Base-by-base conservation (phyloP, 2,888 invertebrate genomes). In the Melinopterus prodromus region DNA sequence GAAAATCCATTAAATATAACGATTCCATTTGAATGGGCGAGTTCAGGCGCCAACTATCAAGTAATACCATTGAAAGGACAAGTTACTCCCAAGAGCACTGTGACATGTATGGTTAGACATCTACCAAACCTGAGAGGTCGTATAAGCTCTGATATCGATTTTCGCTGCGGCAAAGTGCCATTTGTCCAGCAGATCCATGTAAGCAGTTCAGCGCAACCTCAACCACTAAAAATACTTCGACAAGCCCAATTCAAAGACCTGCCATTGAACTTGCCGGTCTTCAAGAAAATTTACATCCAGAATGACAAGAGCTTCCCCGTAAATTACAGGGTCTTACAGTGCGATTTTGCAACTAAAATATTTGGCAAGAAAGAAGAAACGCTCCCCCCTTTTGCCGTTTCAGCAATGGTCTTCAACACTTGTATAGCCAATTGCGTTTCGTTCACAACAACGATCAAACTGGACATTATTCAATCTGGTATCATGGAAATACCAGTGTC, bases 201-300 rank as follows among this genome's bases (percentile, higher is more conserved):
- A 70, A 26, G 12, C 14, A n/a, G 35, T 79, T n/a, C 15, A 16
- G 36, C 16, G 14, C 7, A 36, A 35, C 5, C 53, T 53, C 53
- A 69, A 26, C n/a, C 7, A 6, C 14, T 70, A 16, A 35, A 7
- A 53, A 12, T 38, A 16, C 14, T 79, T 76, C 37, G 70, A 76
- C 7, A 70, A 76, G n/a, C 35, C 38, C 16, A 38, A 15, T 79
- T 79, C 16, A 15, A 37, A 6, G 16, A 79, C 6, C 16, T 76
- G 14, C 79, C 79, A 15, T 76, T 79, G 37, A 79, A 79, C 35
- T 69, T 79, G 38, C 76, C 76, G 4, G 79, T 76, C 9, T 76
- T 6, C 71, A 76, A 35, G 16, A 70, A 38, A 16, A 76, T 71
- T 14, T 6, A 76, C 9, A 69, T 79, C 7, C 35, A 76, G 16